Evolutionary conservation across 2,888 invertebrate genomes (phyloP).

Genomic region (Lasiommata megera): DNA sequence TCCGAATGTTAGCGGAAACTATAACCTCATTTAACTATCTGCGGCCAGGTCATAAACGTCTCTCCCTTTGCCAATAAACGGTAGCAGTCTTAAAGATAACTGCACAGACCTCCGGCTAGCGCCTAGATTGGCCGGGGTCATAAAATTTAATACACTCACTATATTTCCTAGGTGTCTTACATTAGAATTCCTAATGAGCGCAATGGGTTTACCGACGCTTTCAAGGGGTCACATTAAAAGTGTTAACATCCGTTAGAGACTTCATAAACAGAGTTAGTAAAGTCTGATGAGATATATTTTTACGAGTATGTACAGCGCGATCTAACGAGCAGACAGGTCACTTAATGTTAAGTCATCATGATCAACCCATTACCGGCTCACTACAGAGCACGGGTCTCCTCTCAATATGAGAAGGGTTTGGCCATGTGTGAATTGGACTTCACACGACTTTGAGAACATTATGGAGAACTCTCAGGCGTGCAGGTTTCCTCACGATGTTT

Average conservation of each 20-base stretch:
- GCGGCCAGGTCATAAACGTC: slow-evolving; percentile 8
- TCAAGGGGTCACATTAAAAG: not conserved
- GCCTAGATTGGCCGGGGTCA: slow-evolving; percentile 21
- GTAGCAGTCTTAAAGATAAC: slow-evolving; percentile 23
- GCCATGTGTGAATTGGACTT: too few species aligned
- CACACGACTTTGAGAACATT: too few species aligned
- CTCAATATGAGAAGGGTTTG: too few species aligned
- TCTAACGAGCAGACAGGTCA: too few species aligned
- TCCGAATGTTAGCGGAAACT: slow-evolving; percentile 4
- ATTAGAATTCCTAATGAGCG: slow-evolving; percentile 29
- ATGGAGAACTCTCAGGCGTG: too few species aligned
- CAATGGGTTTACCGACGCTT: slow-evolving; percentile 10
- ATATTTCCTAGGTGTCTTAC: slow-evolving; percentile 19
- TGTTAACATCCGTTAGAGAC: not conserved
- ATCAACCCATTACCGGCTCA: too few species aligned
- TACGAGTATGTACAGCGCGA: too few species aligned
- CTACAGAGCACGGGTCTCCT: too few species aligned
- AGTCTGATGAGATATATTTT: not conserved
- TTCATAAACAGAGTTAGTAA: not conserved
- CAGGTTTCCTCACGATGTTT: too few species aligned
- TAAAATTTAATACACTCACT: slow-evolving; percentile 28
- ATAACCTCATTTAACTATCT: slow-evolving; percentile 21
- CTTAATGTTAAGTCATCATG: too few species aligned
- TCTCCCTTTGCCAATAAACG: slow-evolving; percentile 18
- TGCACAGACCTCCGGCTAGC: slow-evolving; percentile 19